phyloP scores from a whole-genome alignment of 92 coral and sea anemone species.

The Zoanthus solanderi region DNA sequence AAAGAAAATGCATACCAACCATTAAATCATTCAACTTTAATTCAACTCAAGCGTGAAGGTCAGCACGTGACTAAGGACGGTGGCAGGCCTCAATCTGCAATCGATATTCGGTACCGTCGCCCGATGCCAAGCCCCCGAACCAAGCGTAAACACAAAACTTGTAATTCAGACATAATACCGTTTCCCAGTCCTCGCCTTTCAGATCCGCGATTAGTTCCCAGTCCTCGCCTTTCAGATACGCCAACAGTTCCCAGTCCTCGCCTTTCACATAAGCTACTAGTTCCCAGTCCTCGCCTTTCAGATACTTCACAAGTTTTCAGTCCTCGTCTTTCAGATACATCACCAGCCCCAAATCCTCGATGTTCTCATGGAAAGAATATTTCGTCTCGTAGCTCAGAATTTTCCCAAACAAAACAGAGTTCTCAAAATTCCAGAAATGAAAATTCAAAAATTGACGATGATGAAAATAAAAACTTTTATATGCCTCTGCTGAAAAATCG shows the following conservation, averaged over 20 bases:
- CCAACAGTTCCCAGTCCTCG: constrained; percentile 33
- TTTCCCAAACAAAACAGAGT: neutral
- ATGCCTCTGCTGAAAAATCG: constrained; percentile 13
- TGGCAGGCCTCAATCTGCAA: neutral
- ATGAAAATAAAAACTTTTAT: neutral
- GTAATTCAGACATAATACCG: neutral
- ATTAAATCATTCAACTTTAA: constrained; percentile 15
- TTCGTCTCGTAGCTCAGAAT: neutral
- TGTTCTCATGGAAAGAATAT: neutral
- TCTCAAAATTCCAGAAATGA: neutral
- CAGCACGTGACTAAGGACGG: neutral
- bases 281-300: constrained; percentile 23
- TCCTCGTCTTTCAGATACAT: neutral
- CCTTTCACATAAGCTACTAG: neutral
- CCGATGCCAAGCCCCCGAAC: constrained; percentile 41
- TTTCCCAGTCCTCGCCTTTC: constrained; percentile 29
- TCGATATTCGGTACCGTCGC: constrained; percentile 3
- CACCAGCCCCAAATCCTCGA: constrained; percentile 15
- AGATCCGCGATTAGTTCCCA: constrained; percentile 2
- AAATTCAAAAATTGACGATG: neutral
- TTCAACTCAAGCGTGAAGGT: neutral
- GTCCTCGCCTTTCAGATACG: constrained; percentile 8
- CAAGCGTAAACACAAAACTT: constrained; percentile 1
- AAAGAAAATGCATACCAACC: constrained; percentile 14
- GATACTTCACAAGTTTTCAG: constrained; percentile 8